Percentiles rank a stretch among this genome's conserved stretches.
phyloP scores from a whole-genome alignment of 2,888 invertebrate species.

The Axea sp. region DNA sequence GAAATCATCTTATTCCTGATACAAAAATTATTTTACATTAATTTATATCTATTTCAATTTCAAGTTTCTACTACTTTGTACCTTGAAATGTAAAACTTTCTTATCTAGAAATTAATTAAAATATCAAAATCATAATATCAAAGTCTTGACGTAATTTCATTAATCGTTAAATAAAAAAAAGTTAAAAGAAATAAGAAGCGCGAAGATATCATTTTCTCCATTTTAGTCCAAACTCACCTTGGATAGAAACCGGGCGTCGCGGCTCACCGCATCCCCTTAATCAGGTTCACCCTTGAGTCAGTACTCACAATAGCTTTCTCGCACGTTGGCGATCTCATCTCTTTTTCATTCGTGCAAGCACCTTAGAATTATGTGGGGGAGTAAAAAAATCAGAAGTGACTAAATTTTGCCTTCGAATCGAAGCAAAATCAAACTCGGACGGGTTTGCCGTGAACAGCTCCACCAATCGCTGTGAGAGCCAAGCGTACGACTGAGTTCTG shows the following conservation, averaged over 20 bases:
- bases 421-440: constrained; percentile 5
- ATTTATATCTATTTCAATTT: no score
- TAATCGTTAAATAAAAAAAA: no score
- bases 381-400: background rate
- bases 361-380: constrained; percentile 4
- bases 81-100: no score
- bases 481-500: constrained; percentile 60
- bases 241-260: constrained; percentile 54
- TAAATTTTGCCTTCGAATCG: background rate
- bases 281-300: constrained; percentile 49
- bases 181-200: no score
- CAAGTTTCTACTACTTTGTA: no score
- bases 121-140: no score
- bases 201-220: no score
- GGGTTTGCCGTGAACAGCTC: constrained; percentile 31
- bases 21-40: no score
- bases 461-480: constrained; percentile 51
- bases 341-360: constrained; percentile 7
- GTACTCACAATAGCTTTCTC: constrained; percentile 5
- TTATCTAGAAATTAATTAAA: no score
- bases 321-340: constrained; percentile 36
- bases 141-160: no score
- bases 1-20: no score
- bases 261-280: constrained; percentile 51
- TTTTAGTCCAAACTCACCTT: constrained; percentile 40